Conservation (phyloP, 2,113 vertebrate species). For the Hepsetus odoe region DNA sequence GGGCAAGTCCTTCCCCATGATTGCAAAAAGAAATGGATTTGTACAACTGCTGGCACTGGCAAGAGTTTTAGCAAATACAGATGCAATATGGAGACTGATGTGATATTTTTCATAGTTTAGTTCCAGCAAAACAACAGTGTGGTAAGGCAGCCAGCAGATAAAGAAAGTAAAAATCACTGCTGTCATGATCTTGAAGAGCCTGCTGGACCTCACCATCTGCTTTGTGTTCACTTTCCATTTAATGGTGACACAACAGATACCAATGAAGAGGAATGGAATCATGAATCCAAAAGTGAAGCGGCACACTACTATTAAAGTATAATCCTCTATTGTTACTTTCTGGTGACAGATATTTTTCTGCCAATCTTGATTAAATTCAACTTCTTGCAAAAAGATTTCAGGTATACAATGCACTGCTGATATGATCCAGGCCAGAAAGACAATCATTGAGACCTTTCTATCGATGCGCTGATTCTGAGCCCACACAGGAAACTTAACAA, state of each 20-base stretch:
- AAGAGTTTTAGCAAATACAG: no score
- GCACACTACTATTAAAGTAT: slow-evolving; percentile 66
- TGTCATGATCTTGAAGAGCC: slow-evolving; percentile 84
- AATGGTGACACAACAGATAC: slow-evolving; percentile 80
- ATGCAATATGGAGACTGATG: no score
- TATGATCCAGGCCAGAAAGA: slow-evolving; percentile 77
- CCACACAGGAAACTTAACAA: slow-evolving; percentile 89
- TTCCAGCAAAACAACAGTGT: slow-evolving; percentile 81
- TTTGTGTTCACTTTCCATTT: slow-evolving; percentile 74
- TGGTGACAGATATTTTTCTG: no score
- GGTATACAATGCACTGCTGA: slow-evolving; percentile 81
- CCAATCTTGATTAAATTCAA: neutral
- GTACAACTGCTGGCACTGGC: no score
- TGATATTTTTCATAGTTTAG: no score
- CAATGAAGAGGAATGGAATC: slow-evolving; percentile 78
- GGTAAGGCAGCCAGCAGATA: slow-evolving; percentile 86
- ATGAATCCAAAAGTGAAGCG: slow-evolving; percentile 80
- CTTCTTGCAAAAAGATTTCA: slow-evolving; percentile 80
- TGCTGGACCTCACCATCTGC: slow-evolving; percentile 75
- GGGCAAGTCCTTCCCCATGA: no score
- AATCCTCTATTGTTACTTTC: no score
- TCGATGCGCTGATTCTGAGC: slow-evolving; percentile 88
- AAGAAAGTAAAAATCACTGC: slow-evolving; percentile 83
- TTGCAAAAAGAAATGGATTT: no score
- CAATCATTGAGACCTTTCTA: slow-evolving; percentile 72